A percentile compares a stretch with the other conserved stretches of the same genome.
Evolutionary conservation across 1,140 invertebrate genomes (phyloP).

Genomic region (Orius insidiosus): DNA sequence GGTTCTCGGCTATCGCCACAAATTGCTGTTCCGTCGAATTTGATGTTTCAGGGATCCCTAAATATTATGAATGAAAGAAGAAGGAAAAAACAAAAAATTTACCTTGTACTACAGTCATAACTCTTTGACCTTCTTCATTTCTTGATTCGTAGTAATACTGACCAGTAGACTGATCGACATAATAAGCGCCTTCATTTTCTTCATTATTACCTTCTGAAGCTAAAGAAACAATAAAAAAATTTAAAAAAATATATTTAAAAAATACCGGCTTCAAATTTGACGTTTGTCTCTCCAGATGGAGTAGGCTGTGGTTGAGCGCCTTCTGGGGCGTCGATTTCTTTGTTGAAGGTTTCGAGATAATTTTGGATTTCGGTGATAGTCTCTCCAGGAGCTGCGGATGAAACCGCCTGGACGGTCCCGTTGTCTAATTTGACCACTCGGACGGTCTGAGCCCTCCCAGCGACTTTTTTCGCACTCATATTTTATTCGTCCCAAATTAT

Average conservation of each 20-base stretch:
- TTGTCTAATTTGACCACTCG: constrained; percentile 14
- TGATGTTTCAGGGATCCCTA: constrained; percentile 8
- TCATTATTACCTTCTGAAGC: constrained; percentile 12
- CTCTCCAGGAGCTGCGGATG: constrained; percentile 25
- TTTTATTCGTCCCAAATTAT: too few relatives aligned
- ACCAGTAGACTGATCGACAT: constrained; percentile 58
- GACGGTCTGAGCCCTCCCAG: neutral
- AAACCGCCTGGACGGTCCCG: too few relatives aligned
- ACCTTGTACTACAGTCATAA: constrained; percentile 33
- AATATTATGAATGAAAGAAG: neutral
- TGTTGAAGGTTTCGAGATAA: constrained; percentile 69
- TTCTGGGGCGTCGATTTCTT: constrained; percentile 45
- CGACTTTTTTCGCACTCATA: too few relatives aligned
- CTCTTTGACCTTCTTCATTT: constrained; percentile 32
- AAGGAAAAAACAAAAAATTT: neutral
- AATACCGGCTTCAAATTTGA: constrained; percentile 24
- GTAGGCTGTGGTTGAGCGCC: constrained; percentile 28
- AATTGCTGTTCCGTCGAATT: constrained; percentile 9
- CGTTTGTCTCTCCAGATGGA: constrained; percentile 14
- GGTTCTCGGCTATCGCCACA: constrained; percentile 21
- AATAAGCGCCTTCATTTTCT: constrained; percentile 41
- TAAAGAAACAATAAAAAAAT: constrained; percentile 4
- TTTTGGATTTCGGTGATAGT: constrained; percentile 60
- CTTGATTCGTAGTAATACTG: constrained; percentile 53
- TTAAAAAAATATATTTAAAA: neutral